Percentiles rank a stretch among this genome's conserved stretches.
phyloP scores from a whole-genome alignment of 2,113 vertebrate species.

The Centrocercus urophasianus region DNA sequence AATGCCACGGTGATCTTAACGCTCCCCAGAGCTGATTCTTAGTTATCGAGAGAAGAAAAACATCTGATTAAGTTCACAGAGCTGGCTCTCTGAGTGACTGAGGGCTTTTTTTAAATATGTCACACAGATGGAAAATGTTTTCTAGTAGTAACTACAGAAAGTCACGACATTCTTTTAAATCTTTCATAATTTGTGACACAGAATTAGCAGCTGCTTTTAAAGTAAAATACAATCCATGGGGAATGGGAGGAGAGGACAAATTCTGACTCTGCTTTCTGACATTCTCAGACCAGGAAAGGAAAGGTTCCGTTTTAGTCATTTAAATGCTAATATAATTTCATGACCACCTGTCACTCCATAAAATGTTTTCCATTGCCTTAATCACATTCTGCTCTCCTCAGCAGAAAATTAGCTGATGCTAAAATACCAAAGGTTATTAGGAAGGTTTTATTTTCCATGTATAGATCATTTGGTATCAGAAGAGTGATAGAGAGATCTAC shows the following conservation, averaged over 20 bases:
- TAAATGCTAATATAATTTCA: slow-evolving; percentile 80
- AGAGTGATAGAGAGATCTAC: slow-evolving; percentile 29
- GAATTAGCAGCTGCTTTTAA: slow-evolving; percentile 76
- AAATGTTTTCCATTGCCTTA: slow-evolving; percentile 76
- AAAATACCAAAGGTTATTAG: slow-evolving; percentile 65
- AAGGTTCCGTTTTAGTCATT: slow-evolving; percentile 73
- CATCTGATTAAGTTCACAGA: slow-evolving; percentile 25
- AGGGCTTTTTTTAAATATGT: slow-evolving; percentile 40
- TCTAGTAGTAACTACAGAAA: slow-evolving; percentile 60
- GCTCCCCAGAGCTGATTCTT: slow-evolving; percentile 32
- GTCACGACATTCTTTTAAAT: slow-evolving; percentile 44
- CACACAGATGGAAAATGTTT: slow-evolving; percentile 75
- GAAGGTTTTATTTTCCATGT: slow-evolving; percentile 51
- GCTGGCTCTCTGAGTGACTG: slow-evolving; percentile 46
- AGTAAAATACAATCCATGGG: slow-evolving; percentile 61
- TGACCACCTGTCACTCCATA: slow-evolving; percentile 74
- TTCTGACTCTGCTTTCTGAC: slow-evolving; percentile 60
- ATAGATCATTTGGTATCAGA: background rate
- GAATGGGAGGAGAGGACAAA: slow-evolving; percentile 41
- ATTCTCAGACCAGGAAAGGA: slow-evolving; percentile 58
- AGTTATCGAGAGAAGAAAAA: slow-evolving; percentile 28
- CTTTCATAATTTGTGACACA: slow-evolving; percentile 45
- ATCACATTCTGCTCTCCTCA: slow-evolving; percentile 76
- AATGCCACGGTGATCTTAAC: background rate
- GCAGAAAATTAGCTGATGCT: slow-evolving; percentile 74